A percentile compares a stretch with the other conserved stretches of the same genome.
These are phyloP conservation scores for Ctenodactylus gundi DNA, from an alignment of 2,113 vertebrate species.

Conservation along the genomic window DNA sequence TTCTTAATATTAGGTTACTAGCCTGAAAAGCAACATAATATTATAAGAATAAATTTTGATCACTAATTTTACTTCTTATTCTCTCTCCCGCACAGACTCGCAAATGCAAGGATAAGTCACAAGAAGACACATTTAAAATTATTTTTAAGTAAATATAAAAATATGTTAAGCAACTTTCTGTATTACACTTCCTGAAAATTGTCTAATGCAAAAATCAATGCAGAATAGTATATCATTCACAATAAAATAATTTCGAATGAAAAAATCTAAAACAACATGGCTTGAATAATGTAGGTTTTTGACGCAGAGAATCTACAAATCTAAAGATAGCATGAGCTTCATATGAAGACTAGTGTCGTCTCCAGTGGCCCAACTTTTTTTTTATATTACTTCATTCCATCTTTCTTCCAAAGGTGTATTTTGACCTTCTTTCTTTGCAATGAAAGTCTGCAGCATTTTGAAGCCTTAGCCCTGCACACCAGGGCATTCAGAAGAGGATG, in stretches of 20 bases:
- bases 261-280: not conserved
- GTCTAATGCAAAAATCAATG: not conserved
- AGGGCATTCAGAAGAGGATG: not conserved
- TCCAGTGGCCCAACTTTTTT: not conserved
- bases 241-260: not conserved
- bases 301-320: not conserved
- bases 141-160: not conserved
- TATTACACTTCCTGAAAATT: not conserved
- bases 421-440: not conserved
- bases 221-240: not conserved
- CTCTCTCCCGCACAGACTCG: not conserved
- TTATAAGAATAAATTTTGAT: not conserved
- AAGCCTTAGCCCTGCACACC: not conserved
- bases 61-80: not conserved
- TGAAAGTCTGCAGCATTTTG: not conserved
- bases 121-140: not conserved
- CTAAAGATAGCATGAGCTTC: not conserved
- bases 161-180: not conserved
- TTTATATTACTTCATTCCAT: not conserved
- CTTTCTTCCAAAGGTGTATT: not conserved
- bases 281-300: not conserved
- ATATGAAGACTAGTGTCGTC: too few species aligned
- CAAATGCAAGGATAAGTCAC: not conserved
- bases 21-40: not conserved
- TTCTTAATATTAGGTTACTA: not conserved